A percentile compares a stretch with the other conserved stretches of the same genome.
These are phyloP conservation scores for Dromiciops gliroides DNA, from an alignment of 2,113 vertebrate species.

Conservation along the genomic window DNA sequence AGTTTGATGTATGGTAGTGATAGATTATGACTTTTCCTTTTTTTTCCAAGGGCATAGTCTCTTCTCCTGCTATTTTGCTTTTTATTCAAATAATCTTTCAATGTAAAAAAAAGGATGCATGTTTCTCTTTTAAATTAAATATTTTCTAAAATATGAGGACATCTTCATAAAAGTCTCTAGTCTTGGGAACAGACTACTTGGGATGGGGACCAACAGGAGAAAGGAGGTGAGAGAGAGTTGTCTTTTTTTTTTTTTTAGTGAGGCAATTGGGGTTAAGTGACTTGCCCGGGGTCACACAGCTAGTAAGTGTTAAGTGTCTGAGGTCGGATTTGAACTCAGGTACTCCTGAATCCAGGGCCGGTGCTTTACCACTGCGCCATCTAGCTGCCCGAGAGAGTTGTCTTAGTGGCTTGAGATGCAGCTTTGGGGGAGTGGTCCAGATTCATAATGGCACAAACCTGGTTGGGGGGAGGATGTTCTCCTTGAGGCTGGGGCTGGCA, in stretches of 20 bases:
- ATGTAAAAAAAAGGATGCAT: not conserved
- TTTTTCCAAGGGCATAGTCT: not conserved
- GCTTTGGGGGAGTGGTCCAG: not conserved
- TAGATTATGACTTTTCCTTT: no score
- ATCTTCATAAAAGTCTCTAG: not conserved
- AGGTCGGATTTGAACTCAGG: no score
- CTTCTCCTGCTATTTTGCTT: not conserved
- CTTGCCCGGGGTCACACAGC: no score
- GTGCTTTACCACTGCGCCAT: no score
- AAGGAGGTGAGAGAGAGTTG: not conserved
- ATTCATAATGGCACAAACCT: not conserved
- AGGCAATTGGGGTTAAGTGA: no score
- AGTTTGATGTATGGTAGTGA: no score
- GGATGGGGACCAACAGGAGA: not conserved
- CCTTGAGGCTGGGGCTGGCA: not conserved
- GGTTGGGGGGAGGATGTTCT: not conserved
- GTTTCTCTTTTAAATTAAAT: not conserved
- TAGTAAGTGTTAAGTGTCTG: no score
- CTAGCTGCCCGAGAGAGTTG: no score
- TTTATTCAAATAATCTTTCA: not conserved
- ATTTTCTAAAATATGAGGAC: not conserved
- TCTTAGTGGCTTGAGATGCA: not conserved
- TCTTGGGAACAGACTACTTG: not conserved
- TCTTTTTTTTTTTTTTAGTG: no score
- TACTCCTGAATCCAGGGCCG: no score